phyloP scores from a whole-genome alignment of 37 sponge, comb jelly and placozoan species.

The Spongia lamella region DNA sequence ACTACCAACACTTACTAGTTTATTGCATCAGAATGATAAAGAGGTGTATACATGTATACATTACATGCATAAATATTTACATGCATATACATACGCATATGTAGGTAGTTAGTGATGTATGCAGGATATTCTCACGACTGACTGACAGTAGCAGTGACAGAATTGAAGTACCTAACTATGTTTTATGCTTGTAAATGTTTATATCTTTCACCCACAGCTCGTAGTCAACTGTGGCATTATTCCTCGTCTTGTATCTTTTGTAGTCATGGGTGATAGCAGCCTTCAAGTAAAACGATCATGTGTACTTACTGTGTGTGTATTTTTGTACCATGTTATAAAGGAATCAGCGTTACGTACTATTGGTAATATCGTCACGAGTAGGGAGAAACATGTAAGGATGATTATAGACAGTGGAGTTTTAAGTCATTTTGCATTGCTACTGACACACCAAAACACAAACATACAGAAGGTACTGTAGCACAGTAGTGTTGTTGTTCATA shows the following conservation, averaged over 20 bases:
- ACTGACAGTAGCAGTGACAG: constrained; percentile 89
- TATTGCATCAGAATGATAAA: constrained; percentile 57
- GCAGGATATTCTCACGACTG: constrained; percentile 91
- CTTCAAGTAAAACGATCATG: too few relatives aligned
- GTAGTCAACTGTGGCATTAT: constrained; percentile 57
- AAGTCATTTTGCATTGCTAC: constrained; percentile 53
- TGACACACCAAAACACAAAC: constrained; percentile 76
- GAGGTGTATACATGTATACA: too few relatives aligned
- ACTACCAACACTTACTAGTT: constrained; percentile 62
- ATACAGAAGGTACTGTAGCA: constrained; percentile 85
- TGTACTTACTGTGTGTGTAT: not conserved
- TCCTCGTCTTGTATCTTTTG: constrained; percentile 49
- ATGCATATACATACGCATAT: too few relatives aligned
- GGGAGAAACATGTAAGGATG: constrained; percentile 89
- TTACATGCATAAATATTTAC: too few relatives aligned
- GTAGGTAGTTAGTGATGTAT: constrained; percentile 83
- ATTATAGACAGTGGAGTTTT: constrained; percentile 71
- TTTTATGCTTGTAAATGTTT: too few relatives aligned
- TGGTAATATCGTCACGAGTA: constrained; percentile 97
- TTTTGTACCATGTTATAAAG: too few relatives aligned
- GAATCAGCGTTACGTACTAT: constrained; percentile 87
- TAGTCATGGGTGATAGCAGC: constrained; percentile 23
- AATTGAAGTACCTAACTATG: constrained; percentile 40
- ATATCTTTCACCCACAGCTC: constrained; percentile 11
- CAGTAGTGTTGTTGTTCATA: too few relatives aligned